Evolutionary conservation across 2,888 invertebrate genomes (phyloP).

Genomic region (Archips xylosteana): DNA sequence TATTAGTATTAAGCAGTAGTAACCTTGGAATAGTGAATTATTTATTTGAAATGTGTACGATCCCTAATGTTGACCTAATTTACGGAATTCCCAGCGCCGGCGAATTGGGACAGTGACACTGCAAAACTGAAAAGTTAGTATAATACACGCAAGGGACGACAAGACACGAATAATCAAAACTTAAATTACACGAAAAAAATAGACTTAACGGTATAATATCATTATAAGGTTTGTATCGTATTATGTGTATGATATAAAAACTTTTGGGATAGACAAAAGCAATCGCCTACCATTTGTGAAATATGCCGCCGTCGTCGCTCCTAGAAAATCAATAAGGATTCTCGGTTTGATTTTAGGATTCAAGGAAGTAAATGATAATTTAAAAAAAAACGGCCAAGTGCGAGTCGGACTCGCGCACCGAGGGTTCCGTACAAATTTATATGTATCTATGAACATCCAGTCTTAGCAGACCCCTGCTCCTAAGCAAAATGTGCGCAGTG

Average conservation of each 20-base stretch:
- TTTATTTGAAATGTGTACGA: neutral
- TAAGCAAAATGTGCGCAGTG: no score
- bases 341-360: neutral
- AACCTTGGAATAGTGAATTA: neutral
- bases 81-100: slow-evolving; percentile 7
- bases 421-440: no score
- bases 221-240: neutral
- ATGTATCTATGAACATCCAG: no score
- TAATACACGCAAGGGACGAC: slow-evolving; percentile 28
- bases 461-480: no score
- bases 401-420: no score
- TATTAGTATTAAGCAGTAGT: no score
- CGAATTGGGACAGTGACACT: slow-evolving; percentile 33
- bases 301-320: neutral
- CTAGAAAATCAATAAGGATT: slow-evolving; percentile 4
- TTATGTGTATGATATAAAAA: neutral
- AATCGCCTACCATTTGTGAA: neutral
- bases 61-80: slow-evolving; percentile 25
- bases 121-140: slow-evolving; percentile 25
- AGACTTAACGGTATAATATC: neutral
- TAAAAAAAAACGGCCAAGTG: no score
- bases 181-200: neutral
- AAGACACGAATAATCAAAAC: neutral
- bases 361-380: slow-evolving; percentile 17
- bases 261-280: neutral